These are phyloP conservation scores for Halocynthia aurantium DNA, from an alignment of 23 tunicate genomes.

Conservation along the genomic window DNA sequence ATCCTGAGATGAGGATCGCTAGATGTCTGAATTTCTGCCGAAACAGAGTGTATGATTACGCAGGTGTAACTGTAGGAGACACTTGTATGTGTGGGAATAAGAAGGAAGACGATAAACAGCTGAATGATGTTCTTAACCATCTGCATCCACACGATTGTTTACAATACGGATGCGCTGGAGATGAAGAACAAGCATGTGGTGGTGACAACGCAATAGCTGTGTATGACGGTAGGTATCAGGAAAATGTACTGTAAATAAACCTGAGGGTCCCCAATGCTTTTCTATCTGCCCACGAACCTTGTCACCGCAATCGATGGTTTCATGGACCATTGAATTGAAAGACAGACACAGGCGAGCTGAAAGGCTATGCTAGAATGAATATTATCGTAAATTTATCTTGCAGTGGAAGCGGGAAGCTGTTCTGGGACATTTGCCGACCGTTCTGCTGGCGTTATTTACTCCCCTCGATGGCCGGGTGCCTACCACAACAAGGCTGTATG, in stretches of 20 bases:
- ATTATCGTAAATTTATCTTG: constrained; percentile 7
- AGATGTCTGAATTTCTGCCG: constrained; percentile 51
- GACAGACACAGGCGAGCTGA: too few relatives aligned
- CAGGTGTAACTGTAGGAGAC: constrained; percentile 36
- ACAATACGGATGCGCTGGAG: constrained; percentile 35
- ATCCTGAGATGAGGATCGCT: constrained; percentile 36
- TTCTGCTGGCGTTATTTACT: constrained; percentile 40
- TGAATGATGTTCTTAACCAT: constrained; percentile 19
- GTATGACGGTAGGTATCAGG: constrained; percentile 45
- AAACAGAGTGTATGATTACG: constrained; percentile 23
- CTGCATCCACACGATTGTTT: constrained; percentile 29
- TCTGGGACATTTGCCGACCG: neutral
- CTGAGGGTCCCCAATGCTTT: too few relatives aligned
- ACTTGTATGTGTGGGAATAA: constrained; percentile 32
- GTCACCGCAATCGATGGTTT: too few relatives aligned
- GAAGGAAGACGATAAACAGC: constrained; percentile 11
- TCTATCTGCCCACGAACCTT: too few relatives aligned
- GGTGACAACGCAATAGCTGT: constrained; percentile 53
- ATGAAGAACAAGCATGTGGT: constrained; percentile 50
- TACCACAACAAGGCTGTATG: constrained; percentile 38
- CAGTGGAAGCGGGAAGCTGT: constrained; percentile 53
- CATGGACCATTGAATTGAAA: too few relatives aligned
- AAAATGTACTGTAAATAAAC: too few relatives aligned
- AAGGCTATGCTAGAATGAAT: too few relatives aligned
- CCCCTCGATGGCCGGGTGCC: constrained; percentile 61